Conservation (phyloP, 2,888 invertebrate species). For the Linyphia triangularis region DNA sequence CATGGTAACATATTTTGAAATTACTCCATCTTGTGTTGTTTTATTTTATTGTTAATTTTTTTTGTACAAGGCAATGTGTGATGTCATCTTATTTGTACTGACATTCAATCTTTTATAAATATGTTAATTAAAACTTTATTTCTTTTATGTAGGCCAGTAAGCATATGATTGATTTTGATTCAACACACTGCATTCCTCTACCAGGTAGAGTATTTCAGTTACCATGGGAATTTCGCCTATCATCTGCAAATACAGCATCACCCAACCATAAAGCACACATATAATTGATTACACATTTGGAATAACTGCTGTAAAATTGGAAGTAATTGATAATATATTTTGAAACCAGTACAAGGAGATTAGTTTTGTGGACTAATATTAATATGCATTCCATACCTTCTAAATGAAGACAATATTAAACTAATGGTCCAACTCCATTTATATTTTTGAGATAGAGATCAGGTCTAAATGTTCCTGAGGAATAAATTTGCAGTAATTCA, state of each 20-base stretch:
- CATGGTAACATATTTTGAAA: no score
- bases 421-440: neutral
- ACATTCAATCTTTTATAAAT: neutral
- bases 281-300: slow-evolving; percentile 4
- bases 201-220: slow-evolving; percentile 84
- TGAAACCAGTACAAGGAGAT: neutral
- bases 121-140: neutral
- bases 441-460: no score
- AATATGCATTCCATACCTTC: neutral
- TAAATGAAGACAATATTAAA: neutral
- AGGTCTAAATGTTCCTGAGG: no score
- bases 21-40: no score
- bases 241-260: neutral
- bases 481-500: no score
- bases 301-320: neutral
- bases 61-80: no score
- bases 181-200: slow-evolving; percentile 92
- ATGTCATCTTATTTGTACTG: neutral
- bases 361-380: neutral
- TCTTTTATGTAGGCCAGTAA: slow-evolving; percentile 84
- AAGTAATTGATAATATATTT: neutral
- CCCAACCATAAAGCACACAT: slow-evolving; percentile 17
- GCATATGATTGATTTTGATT: slow-evolving; percentile 90
- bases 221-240: slow-evolving; percentile 60
- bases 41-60: no score